Conservation (phyloP, 2,888 invertebrate species). For the Charanyca ferruginea region DNA sequence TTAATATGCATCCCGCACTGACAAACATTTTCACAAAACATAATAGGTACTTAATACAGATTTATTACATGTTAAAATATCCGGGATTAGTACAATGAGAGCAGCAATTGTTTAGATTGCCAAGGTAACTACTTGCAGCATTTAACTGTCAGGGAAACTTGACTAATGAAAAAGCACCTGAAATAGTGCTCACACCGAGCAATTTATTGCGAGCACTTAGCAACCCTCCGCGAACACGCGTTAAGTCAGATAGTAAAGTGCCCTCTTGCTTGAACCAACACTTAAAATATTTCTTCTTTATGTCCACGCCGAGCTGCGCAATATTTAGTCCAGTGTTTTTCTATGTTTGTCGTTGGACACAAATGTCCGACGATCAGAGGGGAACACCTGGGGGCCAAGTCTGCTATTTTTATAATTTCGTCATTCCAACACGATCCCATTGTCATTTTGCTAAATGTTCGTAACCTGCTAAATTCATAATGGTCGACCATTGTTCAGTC, state of each 20-base stretch:
- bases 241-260: constrained; percentile 76
- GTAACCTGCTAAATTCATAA: no score
- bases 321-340: constrained; percentile 33
- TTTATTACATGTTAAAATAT: constrained; percentile 33
- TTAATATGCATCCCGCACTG: constrained; percentile 3
- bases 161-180: constrained; percentile 84
- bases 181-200: constrained; percentile 77
- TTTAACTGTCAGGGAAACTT: constrained; percentile 73
- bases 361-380: background rate
- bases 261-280: constrained; percentile 71
- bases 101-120: constrained; percentile 55
- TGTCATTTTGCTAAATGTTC: no score
- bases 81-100: constrained; percentile 37
- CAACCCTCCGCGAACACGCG: constrained; percentile 76
- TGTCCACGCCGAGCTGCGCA: constrained; percentile 46
- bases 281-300: constrained; percentile 67
- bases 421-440: no score
- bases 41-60: constrained; percentile 8
- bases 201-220: constrained; percentile 88
- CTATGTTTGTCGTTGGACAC: background rate
- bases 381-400: constrained; percentile 3
- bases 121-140: constrained; percentile 58
- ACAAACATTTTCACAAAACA: constrained; percentile 35
- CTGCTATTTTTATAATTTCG: no score
- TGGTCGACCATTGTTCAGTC: no score